Conservation (phyloP, 2,797 vertebrate genomes). For the Peromyscus aztecus region DNA sequence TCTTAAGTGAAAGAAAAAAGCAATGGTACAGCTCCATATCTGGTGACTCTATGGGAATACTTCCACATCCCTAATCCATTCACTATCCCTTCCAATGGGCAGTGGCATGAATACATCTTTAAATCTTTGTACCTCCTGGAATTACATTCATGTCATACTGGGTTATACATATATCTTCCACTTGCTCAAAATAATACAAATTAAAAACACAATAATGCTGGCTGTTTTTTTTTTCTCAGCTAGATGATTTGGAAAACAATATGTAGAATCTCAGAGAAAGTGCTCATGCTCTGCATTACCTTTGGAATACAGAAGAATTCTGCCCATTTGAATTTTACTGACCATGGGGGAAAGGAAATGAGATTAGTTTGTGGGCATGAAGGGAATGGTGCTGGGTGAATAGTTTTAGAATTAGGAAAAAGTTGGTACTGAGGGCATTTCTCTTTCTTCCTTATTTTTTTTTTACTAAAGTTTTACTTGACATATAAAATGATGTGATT, state of each 20-base stretch:
- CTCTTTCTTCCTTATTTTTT: background rate
- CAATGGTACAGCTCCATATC: background rate
- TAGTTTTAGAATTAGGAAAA: background rate
- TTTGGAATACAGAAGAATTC: background rate
- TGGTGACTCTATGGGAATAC: background rate
- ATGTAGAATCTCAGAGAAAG: background rate
- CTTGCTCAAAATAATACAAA: background rate
- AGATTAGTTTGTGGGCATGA: background rate
- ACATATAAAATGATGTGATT: background rate
- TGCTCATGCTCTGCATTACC: background rate
- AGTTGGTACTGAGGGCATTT: background rate
- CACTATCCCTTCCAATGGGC: background rate
- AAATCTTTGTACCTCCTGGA: background rate
- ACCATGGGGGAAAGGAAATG: background rate
- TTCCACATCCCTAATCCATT: background rate
- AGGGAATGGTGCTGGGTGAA: background rate
- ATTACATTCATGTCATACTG: background rate
- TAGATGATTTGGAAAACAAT: background rate
- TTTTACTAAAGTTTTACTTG: background rate
- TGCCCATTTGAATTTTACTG: background rate
- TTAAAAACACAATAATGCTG: background rate
- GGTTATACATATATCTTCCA: background rate
- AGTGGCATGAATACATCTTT: background rate
- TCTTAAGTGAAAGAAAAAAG: slow-evolving; percentile 66
- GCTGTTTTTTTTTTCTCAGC: background rate